Evolutionary conservation across 2,888 invertebrate genomes (phyloP).

Genomic region (Halictus quadricinctus): DNA sequence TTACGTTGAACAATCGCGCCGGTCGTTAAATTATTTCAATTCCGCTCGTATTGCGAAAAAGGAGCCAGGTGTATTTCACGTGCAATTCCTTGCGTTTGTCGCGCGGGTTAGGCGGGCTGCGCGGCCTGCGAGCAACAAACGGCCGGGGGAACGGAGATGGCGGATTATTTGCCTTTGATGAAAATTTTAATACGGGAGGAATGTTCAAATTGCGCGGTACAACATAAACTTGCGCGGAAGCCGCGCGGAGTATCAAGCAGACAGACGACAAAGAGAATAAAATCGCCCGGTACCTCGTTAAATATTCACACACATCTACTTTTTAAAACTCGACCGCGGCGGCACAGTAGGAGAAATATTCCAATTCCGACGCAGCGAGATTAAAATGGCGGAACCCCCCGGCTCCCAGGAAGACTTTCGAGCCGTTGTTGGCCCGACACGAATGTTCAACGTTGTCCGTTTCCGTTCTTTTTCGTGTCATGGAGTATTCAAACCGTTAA

Average conservation of each 20-base stretch:
- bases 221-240: not conserved
- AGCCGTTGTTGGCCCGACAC: too few species aligned
- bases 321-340: conserved; percentile 1
- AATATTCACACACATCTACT: conserved; percentile 17
- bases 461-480: too few species aligned
- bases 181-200: not conserved
- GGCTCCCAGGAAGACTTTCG: too few species aligned
- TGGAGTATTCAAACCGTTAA: too few species aligned
- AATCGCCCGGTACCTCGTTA: not conserved
- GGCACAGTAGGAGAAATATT: not conserved
- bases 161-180: not conserved
- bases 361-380: not conserved
- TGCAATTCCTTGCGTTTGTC: not conserved
- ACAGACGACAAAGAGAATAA: not conserved
- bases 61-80: not conserved
- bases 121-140: not conserved
- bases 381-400: not conserved
- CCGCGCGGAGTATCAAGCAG: too few species aligned
- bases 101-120: not conserved
- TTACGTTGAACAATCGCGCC: not conserved
- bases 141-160: not conserved
- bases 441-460: too few species aligned
- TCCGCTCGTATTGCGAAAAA: not conserved
- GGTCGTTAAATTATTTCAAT: not conserved
- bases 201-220: conserved; percentile 7